Evolutionary conservation across 2,888 invertebrate species (phyloP), one percentile per base, ranked within the genome.

Genomic region (Drosophila aldrichi): DNA sequence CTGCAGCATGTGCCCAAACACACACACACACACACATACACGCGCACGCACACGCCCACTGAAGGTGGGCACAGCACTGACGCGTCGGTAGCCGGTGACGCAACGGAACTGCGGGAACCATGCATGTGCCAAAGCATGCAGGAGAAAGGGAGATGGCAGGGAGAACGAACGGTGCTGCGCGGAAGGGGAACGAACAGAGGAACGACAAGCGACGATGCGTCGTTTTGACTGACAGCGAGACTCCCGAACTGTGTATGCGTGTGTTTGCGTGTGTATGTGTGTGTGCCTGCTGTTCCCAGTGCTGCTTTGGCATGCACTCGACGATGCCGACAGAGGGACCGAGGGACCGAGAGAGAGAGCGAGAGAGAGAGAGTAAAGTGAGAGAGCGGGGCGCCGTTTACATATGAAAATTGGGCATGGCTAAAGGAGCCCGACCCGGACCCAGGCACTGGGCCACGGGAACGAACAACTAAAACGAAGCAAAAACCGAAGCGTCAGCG

Each of bases 41-140:
- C n/a, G 29, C n/a, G 9, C 9, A 41, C 41, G 6, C 49, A 49
- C 52, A 57, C 57, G 20, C 32, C 25, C 52, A 55, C 32, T 41
- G 14, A 20, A 54, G 64, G 59, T 55, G 61, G 76, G 55, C 60
- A 55, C 76, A 55, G 51, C 59, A 64, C 36, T 56, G 61, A 62
- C 44, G 49, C 20, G 20, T 22, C 20, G 20, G 20, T 55, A 36
- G 77, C 65, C 69, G 85, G 86, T 83, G 82, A 83, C 82, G 82
- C 89, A 83, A 83, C 89, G 87, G 67, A 86, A 74, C 74, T 74
- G 74, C 74, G 81, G 87, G 72, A 62, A 77, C 60, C 76, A 70
- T 77, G 77, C 81, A 77, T 76, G 67, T 80, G 70, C 61, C 64
- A 20, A 63, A 63, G 69, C 65, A 62, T 77, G 78, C 68, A 63